Evolutionary conservation across 2,888 invertebrate species (phyloP), one percentile per base, ranked within the genome.

Genomic region (Mesorhabditis spiculigera): DNA sequence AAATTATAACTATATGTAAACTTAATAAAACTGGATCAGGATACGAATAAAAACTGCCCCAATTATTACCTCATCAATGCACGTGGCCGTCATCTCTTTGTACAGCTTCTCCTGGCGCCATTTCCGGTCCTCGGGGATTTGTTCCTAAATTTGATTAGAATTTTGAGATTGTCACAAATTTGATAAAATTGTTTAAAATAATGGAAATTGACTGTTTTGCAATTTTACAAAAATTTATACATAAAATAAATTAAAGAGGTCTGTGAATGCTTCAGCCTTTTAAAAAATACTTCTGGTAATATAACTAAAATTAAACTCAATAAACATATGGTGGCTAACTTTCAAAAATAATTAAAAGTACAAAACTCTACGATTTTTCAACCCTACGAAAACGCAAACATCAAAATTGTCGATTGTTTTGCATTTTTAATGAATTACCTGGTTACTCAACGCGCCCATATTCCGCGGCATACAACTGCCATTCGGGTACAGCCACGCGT

Each of bases 31-130:
- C n/a, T n/a, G n/a, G n/a, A n/a, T n/a, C n/a, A n/a, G n/a, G n/a
- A n/a, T n/a, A n/a, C n/a, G n/a, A n/a, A n/a, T n/a, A n/a, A n/a
- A n/a, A n/a, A n/a, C n/a, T n/a, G n/a, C n/a, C n/a, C n/a, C n/a
- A n/a, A n/a, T n/a, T n/a, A 50, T 28, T 16, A 75, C 76, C 64
- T 84, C 84, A 68, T 84, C 84, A 13, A 84, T 83, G 66, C 82
- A 84, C 10, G 75, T 72, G 65, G 81, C 80, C 4, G 81, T 82
- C 82, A 82, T 82, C 65, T 81, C 77, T 63, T 82, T 79, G 74
- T 83, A 84, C 41, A 84, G 72, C 70, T 85, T 85, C 69, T 85
- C 84, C 65, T 84, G 84, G 45, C 84, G 74, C 84, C 84, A 84
- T 61, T 75, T 74, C 41, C 84, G 75, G 68, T 83, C 84, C 13